Conservation (phyloP, 2,797 vertebrate species). For the Chrosomus eos region DNA sequence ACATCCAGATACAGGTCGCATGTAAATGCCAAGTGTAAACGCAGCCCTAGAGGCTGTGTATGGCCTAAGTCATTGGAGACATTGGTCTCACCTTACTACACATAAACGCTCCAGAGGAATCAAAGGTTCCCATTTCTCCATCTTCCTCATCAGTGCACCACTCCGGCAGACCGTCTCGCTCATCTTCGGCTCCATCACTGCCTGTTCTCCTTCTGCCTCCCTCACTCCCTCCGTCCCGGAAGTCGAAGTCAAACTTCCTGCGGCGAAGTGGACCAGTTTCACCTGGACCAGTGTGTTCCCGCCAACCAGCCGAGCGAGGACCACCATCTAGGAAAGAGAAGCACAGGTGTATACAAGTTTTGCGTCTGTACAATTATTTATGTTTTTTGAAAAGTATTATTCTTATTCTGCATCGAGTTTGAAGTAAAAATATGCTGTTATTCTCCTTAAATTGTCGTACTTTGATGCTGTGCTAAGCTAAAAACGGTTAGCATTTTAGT, state of each 20-base stretch:
- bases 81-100: conserved; percentile 67
- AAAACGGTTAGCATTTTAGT: background rate
- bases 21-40: too few relatives aligned
- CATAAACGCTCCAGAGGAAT: conserved; percentile 91
- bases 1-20: too few relatives aligned
- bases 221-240: conserved; percentile 81
- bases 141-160: conserved; percentile 94
- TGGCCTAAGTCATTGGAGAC: background rate
- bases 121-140: conserved; percentile 92
- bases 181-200: conserved; percentile 86
- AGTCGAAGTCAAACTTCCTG: conserved; percentile 90
- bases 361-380: background rate
- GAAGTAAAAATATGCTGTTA: background rate
- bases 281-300: conserved; percentile 79
- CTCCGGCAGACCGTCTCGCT: conserved; percentile 88
- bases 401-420: background rate
- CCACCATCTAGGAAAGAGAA: conserved; percentile 74
- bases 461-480: background rate
- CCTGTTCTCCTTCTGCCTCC: conserved; percentile 80
- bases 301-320: conserved; percentile 91
- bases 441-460: background rate
- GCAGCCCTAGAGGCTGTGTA: too few relatives aligned
- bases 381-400: background rate
- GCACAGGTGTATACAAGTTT: background rate
- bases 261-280: conserved; percentile 81